Percentiles rank a stretch among this genome's conserved stretches.
phyloP scores from a whole-genome alignment of 2,797 vertebrate genomes.

The Cyclopterus lumpus region DNA sequence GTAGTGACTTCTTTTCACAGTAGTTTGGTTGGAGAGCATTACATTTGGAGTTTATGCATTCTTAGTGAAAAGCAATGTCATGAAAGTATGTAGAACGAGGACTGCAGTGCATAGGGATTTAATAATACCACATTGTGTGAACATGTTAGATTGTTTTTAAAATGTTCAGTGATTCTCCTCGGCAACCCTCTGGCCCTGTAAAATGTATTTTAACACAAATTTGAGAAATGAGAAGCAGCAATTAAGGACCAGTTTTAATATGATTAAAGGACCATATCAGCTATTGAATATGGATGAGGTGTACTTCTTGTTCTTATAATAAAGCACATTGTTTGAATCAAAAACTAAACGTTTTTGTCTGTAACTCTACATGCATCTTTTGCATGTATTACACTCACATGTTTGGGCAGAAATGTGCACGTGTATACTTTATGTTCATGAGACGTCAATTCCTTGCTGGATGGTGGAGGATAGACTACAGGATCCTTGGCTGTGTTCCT shows the following conservation, averaged over 20 bases:
- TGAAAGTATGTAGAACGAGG: background rate
- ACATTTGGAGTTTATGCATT: background rate
- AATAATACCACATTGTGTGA: background rate
- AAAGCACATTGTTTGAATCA: background rate
- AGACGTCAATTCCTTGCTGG: background rate
- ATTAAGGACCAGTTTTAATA: background rate
- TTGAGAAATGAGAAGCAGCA: background rate
- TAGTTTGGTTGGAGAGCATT: background rate
- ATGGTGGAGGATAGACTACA: background rate
- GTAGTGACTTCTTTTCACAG: background rate
- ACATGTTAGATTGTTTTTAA: background rate
- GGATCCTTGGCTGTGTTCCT: conserved; percentile 32
- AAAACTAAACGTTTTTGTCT: background rate
- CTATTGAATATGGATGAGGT: background rate
- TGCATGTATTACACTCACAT: background rate
- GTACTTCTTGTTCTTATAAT: background rate
- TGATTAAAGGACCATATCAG: background rate
- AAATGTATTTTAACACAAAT: background rate
- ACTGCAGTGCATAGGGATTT: background rate
- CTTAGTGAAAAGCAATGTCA: background rate
- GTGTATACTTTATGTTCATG: conserved; percentile 24
- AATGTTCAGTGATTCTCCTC: background rate
- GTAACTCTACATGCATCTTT: background rate
- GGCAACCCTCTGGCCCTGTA: background rate
- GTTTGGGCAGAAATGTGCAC: background rate